Evolutionary conservation across 2,888 invertebrate species (phyloP), one percentile per base, ranked within the genome.

Genomic region (Melipona beecheii): DNA sequence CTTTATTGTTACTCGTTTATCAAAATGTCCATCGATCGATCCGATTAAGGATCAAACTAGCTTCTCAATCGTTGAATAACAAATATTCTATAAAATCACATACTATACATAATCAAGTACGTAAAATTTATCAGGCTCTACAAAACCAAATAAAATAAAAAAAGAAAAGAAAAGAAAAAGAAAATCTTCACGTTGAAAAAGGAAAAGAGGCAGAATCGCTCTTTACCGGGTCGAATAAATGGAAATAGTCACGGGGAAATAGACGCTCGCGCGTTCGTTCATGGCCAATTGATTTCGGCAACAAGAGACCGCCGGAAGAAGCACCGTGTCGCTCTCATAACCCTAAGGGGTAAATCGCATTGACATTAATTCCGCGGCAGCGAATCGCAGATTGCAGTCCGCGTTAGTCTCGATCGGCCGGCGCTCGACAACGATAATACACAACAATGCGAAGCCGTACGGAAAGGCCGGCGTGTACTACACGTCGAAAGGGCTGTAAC

Each of bases 401-500:
- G 17, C 31, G 19, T 64, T 21, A 24, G 19, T 49, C 49, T 5
- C 52, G 54, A 66, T 71, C 21, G 31, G 62, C 13, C 50, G 54
- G 64, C 68, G 52, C 31, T 75, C 62, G 65, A 64, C 65, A 36
- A n/a, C 83, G 83, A 84, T 83, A 85, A 87, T 77, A 77, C 78
- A 81, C 75, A 81, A 83, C 70, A 83, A 85, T 80, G 73, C 21
- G 91, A 91, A 91, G 89, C 91, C 91, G 49, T 91, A 91, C 71
- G 64, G 72, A 74, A 72, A 58, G 72, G 65, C 72, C 17, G 72
- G 71, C 77, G 73, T 73, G 83, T 88, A 75, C 75, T 56, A 84
- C 74, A 75, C 82, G 87, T 81, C 83, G 88, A 91, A 90, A 87
- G 89, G 87, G 84, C 76, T 88, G 91, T 92, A 92, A 92, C 90